Evolutionary conservation across 2,888 invertebrate species (phyloP).

Genomic region (Plebejus argus): DNA sequence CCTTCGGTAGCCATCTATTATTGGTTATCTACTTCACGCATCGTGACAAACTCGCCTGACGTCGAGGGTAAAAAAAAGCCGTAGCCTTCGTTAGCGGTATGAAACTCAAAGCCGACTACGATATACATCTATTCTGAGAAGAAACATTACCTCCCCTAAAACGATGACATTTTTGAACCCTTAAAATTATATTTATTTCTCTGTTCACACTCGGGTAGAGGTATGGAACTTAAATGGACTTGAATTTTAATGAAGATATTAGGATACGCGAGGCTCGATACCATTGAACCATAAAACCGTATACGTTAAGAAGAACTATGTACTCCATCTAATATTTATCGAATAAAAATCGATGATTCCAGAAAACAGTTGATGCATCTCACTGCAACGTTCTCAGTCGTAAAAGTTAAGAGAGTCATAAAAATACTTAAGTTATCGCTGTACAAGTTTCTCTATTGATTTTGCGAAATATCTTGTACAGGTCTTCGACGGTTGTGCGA

Average conservation of each 20-base stretch:
- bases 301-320: not conserved
- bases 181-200: constrained; percentile 60
- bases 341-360: not conserved
- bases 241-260: constrained; percentile 25
- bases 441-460: constrained; percentile 20
- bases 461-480: constrained; percentile 14
- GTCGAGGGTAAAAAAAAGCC: constrained; percentile 59
- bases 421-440: constrained; percentile 55
- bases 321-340: not conserved
- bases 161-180: constrained; percentile 61
- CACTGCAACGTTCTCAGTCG: constrained; percentile 43
- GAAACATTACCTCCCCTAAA: constrained; percentile 56
- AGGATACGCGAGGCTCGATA: constrained; percentile 53
- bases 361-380: constrained; percentile 29
- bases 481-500: constrained; percentile 22
- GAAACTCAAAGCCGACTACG: constrained; percentile 70
- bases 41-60: constrained; percentile 58
- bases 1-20: constrained; percentile 73
- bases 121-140: constrained; percentile 74
- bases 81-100: constrained; percentile 76
- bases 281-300: constrained; percentile 64
- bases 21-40: constrained; percentile 61
- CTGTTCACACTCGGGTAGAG: constrained; percentile 66
- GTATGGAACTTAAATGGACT: constrained; percentile 2
- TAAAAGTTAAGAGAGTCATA: constrained; percentile 58